phyloP scores from a whole-genome alignment of 2,797 vertebrate species.

The Coilia nasus region DNA sequence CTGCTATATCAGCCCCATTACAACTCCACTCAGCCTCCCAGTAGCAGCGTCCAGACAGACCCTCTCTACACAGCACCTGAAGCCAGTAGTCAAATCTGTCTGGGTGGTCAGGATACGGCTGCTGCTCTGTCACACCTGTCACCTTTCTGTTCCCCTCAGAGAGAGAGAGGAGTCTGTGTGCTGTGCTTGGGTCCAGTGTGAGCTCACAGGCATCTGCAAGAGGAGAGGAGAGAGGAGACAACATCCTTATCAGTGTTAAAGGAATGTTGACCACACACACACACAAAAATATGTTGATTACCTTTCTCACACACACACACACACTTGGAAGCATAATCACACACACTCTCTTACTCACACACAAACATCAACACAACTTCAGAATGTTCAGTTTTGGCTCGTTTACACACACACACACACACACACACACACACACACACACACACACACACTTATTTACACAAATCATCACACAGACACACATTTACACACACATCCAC shows the following conservation, averaged over 20 bases:
- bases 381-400: no score
- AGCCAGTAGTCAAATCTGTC: background rate
- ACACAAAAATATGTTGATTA: no score
- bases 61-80: slow-evolving; percentile 2
- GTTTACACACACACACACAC: no score
- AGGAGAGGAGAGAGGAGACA: background rate
- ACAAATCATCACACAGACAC: no score
- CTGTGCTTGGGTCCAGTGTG: slow-evolving; percentile 33
- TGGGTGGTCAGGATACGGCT: background rate
- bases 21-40: background rate
- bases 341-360: no score
- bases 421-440: no score
- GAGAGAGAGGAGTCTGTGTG: background rate
- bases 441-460: no score
- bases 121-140: background rate
- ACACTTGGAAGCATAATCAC: no score
- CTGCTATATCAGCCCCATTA: background rate
- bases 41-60: slow-evolving; percentile 1
- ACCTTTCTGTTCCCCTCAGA: background rate
- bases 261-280: background rate
- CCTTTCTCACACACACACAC: no score
- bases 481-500: no score
- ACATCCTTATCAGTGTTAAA: background rate
- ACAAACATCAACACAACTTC: no score
- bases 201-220: slow-evolving; percentile 34